These are phyloP conservation scores for Cryptotermes secundus DNA, from an alignment of 1,140 invertebrate species.

Conservation along the genomic window DNA sequence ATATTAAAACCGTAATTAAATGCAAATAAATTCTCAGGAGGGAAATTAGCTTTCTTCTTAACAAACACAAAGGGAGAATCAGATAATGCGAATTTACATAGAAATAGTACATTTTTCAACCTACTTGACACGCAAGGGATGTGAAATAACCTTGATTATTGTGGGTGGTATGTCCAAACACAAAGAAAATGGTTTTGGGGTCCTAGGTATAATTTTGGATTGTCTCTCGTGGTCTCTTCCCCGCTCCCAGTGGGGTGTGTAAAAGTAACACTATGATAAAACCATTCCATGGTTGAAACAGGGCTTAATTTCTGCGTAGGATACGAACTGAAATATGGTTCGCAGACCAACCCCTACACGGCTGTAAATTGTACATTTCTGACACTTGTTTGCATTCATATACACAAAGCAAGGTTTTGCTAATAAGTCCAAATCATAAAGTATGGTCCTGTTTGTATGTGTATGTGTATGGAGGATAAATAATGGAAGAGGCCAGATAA, in stretches of 20 bases:
- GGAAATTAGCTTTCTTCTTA: slow-evolving; percentile 20
- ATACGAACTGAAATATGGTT: background rate
- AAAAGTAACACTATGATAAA: slow-evolving; percentile 14
- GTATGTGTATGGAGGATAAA: background rate
- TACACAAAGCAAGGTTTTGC: slow-evolving; percentile 5
- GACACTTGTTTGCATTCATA: slow-evolving; percentile 15
- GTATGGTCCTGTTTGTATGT: background rate
- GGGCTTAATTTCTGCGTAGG: background rate
- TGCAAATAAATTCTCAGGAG: background rate
- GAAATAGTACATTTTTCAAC: background rate
- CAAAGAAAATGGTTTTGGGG: background rate
- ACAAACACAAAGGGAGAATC: background rate
- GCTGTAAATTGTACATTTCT: slow-evolving; percentile 2
- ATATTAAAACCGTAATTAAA: background rate
- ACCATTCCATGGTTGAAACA: background rate
- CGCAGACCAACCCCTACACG: background rate
- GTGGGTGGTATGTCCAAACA: background rate
- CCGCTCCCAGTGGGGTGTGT: background rate
- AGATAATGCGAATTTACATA: background rate
- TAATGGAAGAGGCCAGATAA: background rate
- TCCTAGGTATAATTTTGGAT: background rate
- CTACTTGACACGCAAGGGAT: background rate
- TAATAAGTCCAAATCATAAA: slow-evolving; percentile 20
- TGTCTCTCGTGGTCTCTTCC: background rate
- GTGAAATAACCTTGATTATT: background rate